phyloP scores from a whole-genome alignment of 2,888 invertebrate genomes.

The Acleris laterana region DNA sequence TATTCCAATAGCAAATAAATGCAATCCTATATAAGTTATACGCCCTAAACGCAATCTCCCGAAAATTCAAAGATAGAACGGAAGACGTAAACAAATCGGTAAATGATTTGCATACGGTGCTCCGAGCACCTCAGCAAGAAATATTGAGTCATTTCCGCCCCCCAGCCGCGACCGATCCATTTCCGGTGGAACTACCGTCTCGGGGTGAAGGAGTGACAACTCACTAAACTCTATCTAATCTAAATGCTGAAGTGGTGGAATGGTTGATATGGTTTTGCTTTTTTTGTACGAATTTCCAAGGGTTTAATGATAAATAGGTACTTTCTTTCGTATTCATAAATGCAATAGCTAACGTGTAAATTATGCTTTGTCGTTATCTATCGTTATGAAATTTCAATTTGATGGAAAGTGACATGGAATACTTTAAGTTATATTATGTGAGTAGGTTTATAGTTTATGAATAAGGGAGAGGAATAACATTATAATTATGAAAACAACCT shows the following conservation, averaged over 20 bases:
- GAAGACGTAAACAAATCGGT: slow-evolving; percentile 17
- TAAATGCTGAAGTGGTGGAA: slow-evolving; percentile 4
- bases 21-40: background rate
- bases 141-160: slow-evolving; percentile 50
- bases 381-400: no score
- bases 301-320: no score
- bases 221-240: slow-evolving; percentile 14
- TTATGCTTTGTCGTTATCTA: no score
- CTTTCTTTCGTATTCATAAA: no score
- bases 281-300: no score
- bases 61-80: slow-evolving; percentile 13
- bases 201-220: slow-evolving; percentile 16
- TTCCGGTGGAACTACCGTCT: slow-evolving; percentile 45
- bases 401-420: no score
- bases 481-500: no score
- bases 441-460: no score
- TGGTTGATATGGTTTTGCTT: background rate
- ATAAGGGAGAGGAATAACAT: no score
- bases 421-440: no score
- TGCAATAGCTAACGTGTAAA: no score
- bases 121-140: slow-evolving; percentile 39
- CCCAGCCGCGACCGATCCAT: slow-evolving; percentile 42
- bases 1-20: no score
- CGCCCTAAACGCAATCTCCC: background rate
- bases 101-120: slow-evolving; percentile 12